Percentiles rank a stretch among this genome's conserved stretches.
These are phyloP conservation scores for Proctacanthus coquilletti DNA, from an alignment of 1,140 invertebrate genomes.

Conservation along the genomic window DNA sequence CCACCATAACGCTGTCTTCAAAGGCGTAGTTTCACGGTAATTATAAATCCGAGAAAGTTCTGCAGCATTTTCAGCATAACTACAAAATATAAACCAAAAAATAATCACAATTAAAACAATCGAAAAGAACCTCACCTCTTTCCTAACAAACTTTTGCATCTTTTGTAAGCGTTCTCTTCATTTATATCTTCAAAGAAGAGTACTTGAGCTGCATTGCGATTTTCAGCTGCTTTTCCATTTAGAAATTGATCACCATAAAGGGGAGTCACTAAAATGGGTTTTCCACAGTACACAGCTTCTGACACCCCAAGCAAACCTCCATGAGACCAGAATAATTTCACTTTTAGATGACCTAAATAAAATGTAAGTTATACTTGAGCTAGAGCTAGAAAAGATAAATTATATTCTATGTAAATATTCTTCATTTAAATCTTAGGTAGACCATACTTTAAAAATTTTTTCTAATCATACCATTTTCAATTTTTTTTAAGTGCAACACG, in stretches of 20 bases:
- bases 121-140: conserved; percentile 1
- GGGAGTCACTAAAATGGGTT: conserved; percentile 59
- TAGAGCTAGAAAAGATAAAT: too few relatives aligned
- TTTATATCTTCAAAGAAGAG: conserved; percentile 27
- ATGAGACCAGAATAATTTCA: conserved; percentile 52
- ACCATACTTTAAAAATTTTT: too few relatives aligned
- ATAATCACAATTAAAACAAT: background rate
- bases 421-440: too few relatives aligned
- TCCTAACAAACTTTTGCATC: background rate
- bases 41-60: conserved; percentile 40
- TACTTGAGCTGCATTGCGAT: conserved; percentile 40
- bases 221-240: conserved; percentile 38
- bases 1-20: conserved; percentile 52
- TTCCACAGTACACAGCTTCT: conserved; percentile 54
- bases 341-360: conserved; percentile 42
- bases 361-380: too few relatives aligned
- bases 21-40: conserved; percentile 39
- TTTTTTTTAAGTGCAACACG: too few relatives aligned
- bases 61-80: conserved; percentile 31
- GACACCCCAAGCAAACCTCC: conserved; percentile 55
- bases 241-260: conserved; percentile 51
- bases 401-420: too few relatives aligned
- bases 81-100: conserved; percentile 14
- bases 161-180: background rate
- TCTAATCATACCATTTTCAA: too few relatives aligned